Evolutionary conservation across 2,113 vertebrate species (phyloP).

Genomic region (Cisticola juncidis): DNA sequence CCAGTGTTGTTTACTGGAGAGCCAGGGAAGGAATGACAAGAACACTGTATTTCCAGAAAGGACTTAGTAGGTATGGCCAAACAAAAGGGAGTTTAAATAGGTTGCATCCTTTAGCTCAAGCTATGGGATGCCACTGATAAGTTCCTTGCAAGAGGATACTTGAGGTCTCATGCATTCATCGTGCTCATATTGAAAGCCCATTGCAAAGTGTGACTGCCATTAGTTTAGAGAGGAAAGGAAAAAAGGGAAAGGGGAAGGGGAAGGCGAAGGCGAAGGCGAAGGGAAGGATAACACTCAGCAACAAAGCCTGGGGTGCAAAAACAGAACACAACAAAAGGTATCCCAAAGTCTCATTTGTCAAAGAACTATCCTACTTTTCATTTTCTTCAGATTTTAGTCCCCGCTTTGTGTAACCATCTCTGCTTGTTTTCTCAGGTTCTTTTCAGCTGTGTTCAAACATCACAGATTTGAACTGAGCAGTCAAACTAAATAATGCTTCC

Average conservation of each 20-base stretch:
- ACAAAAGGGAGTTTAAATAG: background rate
- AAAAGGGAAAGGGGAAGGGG: background rate
- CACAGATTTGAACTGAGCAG: background rate
- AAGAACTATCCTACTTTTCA: background rate
- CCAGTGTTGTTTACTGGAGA: slow-evolving; percentile 37
- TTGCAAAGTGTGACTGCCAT: background rate
- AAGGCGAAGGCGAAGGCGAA: too few relatives aligned
- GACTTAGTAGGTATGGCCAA: background rate
- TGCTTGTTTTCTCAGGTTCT: slow-evolving; percentile 39
- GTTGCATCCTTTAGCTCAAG: background rate
- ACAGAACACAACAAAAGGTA: background rate
- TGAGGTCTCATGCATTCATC: background rate
- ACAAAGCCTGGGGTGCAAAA: background rate
- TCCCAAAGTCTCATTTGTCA: background rate
- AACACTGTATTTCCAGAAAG: slow-evolving; percentile 29
- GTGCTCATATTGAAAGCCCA: background rate
- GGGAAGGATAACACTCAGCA: accelerated
- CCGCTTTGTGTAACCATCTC: background rate
- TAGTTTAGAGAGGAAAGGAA: background rate
- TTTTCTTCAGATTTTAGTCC: background rate
- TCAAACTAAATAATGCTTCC: slow-evolving; percentile 16
- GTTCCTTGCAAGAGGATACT: slow-evolving; percentile 11
- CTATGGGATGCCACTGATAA: background rate
- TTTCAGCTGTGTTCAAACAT: background rate
- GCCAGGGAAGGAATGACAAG: background rate